phyloP scores from a whole-genome alignment of 2,888 invertebrate species.

The Agonopterix alstromeriana region DNA sequence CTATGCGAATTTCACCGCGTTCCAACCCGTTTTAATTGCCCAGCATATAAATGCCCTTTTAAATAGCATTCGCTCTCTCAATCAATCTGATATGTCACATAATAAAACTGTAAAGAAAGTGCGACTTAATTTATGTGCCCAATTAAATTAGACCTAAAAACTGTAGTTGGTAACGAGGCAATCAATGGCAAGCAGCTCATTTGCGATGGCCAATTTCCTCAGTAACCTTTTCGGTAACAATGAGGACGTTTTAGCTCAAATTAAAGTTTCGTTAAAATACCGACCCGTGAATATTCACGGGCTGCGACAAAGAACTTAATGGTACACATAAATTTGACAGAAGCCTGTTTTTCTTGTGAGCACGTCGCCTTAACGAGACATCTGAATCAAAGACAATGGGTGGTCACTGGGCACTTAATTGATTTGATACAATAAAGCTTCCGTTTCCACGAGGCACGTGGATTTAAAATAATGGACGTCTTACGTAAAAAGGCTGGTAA shows the following conservation, averaged over 20 bases:
- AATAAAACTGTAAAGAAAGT: conserved; percentile 30
- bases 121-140: conserved; percentile 44
- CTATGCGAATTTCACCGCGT: conserved; percentile 50
- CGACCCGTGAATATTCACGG: conserved; percentile 28
- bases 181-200: conserved; percentile 39
- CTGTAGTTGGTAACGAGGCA: conserved; percentile 46
- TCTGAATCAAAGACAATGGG: conserved; percentile 60
- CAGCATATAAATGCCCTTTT: conserved; percentile 29
- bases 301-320: conserved; percentile 45
- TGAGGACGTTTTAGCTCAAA: conserved; percentile 41
- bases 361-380: conserved; percentile 49
- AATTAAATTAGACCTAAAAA: conserved; percentile 59
- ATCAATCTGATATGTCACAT: conserved; percentile 25
- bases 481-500: conserved; percentile 14
- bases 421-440: conserved; percentile 36
- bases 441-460: conserved; percentile 14
- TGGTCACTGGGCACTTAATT: conserved; percentile 41
- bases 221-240: conserved; percentile 38
- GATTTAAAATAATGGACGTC: conserved; percentile 12
- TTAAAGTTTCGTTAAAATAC: conserved; percentile 66
- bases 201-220: conserved; percentile 24
- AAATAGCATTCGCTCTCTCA: conserved; percentile 22
- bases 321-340: conserved; percentile 55
- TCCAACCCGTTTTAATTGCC: conserved; percentile 41
- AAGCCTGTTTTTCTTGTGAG: conserved; percentile 36